Conservation (phyloP, 2,888 invertebrate species). For the Lissocephala sabroskyi region DNA sequence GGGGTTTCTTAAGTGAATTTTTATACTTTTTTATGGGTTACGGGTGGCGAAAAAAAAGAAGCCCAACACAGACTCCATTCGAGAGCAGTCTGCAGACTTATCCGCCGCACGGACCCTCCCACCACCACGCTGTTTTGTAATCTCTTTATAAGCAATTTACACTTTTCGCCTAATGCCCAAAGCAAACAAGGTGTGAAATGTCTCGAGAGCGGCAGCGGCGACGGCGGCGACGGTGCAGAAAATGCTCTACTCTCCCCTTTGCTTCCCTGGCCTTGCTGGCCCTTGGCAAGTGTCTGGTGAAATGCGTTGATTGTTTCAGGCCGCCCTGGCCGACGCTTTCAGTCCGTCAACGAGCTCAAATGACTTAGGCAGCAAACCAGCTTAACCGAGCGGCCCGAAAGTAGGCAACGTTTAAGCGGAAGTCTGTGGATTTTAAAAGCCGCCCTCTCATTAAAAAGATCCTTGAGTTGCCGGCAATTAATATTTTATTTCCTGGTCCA, state of each 20-base stretch:
- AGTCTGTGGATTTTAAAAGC: too few relatives aligned
- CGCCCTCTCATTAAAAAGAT: too few relatives aligned
- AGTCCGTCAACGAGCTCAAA: not conserved
- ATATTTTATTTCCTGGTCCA: not conserved
- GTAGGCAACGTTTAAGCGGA: not conserved
- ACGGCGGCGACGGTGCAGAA: constrained; percentile 25
- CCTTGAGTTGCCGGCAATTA: too few relatives aligned
- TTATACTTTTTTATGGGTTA: constrained; percentile 48
- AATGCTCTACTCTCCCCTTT: too few relatives aligned
- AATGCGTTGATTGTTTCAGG: too few relatives aligned
- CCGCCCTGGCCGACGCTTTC: too few relatives aligned
- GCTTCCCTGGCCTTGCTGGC: too few relatives aligned
- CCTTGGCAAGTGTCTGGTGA: too few relatives aligned
- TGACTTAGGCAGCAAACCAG: constrained; percentile 11
- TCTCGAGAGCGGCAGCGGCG: constrained; percentile 17
- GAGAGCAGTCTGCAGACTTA: too few relatives aligned
- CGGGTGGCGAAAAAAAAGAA: constrained; percentile 25
- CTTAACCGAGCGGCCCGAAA: not conserved
- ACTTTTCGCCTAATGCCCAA: constrained; percentile 51
- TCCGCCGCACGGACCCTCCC: too few relatives aligned
- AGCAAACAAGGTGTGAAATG: constrained; percentile 64
- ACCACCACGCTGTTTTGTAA: constrained; percentile 55
- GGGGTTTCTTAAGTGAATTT: constrained; percentile 30
- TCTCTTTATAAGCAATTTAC: constrained; percentile 65
- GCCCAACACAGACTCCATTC: constrained; percentile 14